Base-by-base conservation (phyloP, 2,888 invertebrate species). In the Mellilla xanthometata region DNA sequence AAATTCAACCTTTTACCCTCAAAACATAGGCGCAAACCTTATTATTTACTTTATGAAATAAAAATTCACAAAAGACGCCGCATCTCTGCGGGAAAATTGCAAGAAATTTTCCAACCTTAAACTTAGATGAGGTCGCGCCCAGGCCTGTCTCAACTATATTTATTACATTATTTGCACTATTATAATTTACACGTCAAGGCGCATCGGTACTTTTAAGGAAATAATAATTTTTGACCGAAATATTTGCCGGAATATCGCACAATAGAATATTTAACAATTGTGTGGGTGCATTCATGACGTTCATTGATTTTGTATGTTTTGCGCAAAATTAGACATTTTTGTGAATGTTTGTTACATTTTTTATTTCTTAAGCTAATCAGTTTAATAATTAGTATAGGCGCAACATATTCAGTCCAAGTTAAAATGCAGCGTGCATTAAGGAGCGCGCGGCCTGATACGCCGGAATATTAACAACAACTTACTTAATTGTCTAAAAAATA, bases 41-140 rank as follows among this genome's bases (percentile, higher is more conserved):
- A 55, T 56, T 62, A 65, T 67, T 54, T 53, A 31, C 47, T 59
- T 63, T 56, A 51, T 58, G 24, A 22, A 57, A 58, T 56, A 61
- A 77, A 76, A 72, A 50, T 12, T 8, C 9, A 9, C 15, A 68
- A 68, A 74, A 58, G 48, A 49, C 29, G 8, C 26, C 64, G 49
- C 61, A 56, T 60, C 52, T 61, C 54, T 56, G 53, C 49, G 60
- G 77, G 86, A 88, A 86, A 88, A 88, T 85, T 87, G 62, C 54
- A 67, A 60, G 70, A 87, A 86, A 69, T 81, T 86, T 86, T 87
- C 85, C 88, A 70, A 63, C 68, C 61, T 62, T 68, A 50, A 59
- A 60, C 65, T 39, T 24, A 41, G 9, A 39, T 56, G 51, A 50
- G 54, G 54, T 52, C 48, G 41, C 35, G 32, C 41, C 49, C 52